Evolutionary conservation across 2,797 vertebrate species (phyloP), one percentile per base, ranked within the genome.

Genomic region (Squalus acanthias): DNA sequence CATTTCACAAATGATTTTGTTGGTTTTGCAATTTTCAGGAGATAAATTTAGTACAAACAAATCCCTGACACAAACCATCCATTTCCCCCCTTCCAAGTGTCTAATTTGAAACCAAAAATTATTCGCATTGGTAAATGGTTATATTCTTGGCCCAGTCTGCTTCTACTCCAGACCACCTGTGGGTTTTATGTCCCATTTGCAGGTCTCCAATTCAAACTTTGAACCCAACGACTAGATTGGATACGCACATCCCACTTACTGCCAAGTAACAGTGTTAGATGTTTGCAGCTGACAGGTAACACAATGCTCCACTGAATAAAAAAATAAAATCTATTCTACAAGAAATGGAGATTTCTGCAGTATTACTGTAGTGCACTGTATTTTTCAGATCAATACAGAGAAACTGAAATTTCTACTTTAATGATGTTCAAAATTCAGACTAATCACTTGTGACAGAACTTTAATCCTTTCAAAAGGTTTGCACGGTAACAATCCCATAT

Each of bases 401-500:
- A 95, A 95, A 95, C 70, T 63, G 57, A 72, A 95, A 95, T 95
- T 95, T 95, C 69, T 76, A 95, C 70, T 95, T 95, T 76, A 95
- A 95, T 72, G 69, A 95, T 46, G 69, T 95, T 74, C 69, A 95
- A 95, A 95, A 95, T 95, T 95, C 67, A 74, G 94, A 95, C 69
- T 95, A 74, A 95, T 74, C 70, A 95, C 94, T 95, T 95, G 70
- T 95, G 94, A 95, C 94, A 95, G 94, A 74, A 95, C 70, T 95
- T 95, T 95, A 95, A 95, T 95, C 94, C 94, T 95, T 95, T 76
- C 69, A 76, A 95, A 95, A 95, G 94, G 69, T 95, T 95, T 95
- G 70, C 13, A 76, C 29, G 29, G 70, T 74, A 95, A 76, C 94
- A 95, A 74, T 95, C 94, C 70, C 94, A 95, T 95, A 57, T 76